Percentiles rank a stretch among this genome's conserved stretches.
Evolutionary conservation across 2,797 vertebrate species (phyloP).

Genomic region (Hyperoplus immaculatus): DNA sequence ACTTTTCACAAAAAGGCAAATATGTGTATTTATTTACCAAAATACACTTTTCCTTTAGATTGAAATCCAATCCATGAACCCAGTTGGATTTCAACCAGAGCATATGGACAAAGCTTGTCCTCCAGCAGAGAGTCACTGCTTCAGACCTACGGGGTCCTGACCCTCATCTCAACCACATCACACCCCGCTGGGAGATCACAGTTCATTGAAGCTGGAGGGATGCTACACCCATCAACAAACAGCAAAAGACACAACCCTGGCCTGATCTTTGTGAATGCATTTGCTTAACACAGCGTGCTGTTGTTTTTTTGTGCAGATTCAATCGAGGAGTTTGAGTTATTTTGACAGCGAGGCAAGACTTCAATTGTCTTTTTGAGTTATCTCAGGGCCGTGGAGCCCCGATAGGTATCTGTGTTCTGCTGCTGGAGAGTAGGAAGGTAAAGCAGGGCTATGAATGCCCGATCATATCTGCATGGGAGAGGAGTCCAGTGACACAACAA

Average conservation of each 20-base stretch:
- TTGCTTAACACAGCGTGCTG: constrained; percentile 1
- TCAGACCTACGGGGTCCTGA: constrained; percentile 17
- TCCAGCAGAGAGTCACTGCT: constrained; percentile 12
- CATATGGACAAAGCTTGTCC: constrained; percentile 8
- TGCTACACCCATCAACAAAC: constrained; percentile 9
- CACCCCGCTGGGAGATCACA: constrained; percentile 31
- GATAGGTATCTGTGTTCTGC: constrained; percentile 55
- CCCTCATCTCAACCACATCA: constrained; percentile 29
- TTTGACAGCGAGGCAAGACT: constrained; percentile 46
- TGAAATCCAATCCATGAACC: neutral
- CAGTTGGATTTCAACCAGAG: constrained; percentile 9
- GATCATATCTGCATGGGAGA: constrained; percentile 61
- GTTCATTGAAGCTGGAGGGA: neutral
- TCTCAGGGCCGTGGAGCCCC: neutral
- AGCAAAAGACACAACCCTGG: neutral
- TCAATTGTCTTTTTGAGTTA: constrained; percentile 43
- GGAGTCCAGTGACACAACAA: constrained; percentile 46
- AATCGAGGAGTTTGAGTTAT: constrained; percentile 10
- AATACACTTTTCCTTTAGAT: neutral
- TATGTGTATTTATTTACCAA: neutral
- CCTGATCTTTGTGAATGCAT: neutral
- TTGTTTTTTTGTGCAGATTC: constrained; percentile 9
- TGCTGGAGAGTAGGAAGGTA: constrained; percentile 24
- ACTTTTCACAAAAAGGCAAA: neutral
- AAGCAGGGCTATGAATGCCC: constrained; percentile 25